Evolutionary conservation across 2,888 invertebrate genomes (phyloP).

Genomic region (Strigamia crassipes): DNA sequence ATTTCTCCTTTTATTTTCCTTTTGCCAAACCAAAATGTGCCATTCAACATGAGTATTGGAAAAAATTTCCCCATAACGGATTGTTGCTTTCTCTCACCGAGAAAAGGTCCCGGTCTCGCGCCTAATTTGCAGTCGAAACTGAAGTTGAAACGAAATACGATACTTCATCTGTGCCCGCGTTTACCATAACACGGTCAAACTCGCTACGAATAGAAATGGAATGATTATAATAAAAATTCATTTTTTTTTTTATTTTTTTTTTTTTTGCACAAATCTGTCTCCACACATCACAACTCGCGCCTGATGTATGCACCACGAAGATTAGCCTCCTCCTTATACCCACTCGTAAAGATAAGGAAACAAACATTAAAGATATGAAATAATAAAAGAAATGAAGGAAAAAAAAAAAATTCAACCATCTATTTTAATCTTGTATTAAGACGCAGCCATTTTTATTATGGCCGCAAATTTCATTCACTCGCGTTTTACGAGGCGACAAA

Average conservation of each 20-base stretch:
- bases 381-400: background rate
- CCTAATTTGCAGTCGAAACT: conserved; percentile 10
- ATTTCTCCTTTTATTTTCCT: no score
- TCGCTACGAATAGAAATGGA: conserved; percentile 10
- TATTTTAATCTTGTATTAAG: background rate
- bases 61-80: background rate
- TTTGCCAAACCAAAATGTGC: no score
- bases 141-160: background rate
- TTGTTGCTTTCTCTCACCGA: background rate
- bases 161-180: background rate
- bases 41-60: no score
- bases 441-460: background rate
- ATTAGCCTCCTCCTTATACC: background rate
- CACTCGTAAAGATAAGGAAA: background rate
- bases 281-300: background rate
- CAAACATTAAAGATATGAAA: background rate
- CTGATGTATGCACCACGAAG: background rate
- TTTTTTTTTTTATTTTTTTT: background rate
- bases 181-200: conserved; percentile 10
- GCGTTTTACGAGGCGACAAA: background rate
- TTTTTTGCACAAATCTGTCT: background rate
- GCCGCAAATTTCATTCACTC: background rate
- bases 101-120: background rate
- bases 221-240: background rate
- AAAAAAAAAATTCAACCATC: background rate